A percentile compares a stretch with the other conserved stretches of the same genome.
Conservation (phyloP, 2,888 invertebrate species). For the Erebia aethiops region DNA sequence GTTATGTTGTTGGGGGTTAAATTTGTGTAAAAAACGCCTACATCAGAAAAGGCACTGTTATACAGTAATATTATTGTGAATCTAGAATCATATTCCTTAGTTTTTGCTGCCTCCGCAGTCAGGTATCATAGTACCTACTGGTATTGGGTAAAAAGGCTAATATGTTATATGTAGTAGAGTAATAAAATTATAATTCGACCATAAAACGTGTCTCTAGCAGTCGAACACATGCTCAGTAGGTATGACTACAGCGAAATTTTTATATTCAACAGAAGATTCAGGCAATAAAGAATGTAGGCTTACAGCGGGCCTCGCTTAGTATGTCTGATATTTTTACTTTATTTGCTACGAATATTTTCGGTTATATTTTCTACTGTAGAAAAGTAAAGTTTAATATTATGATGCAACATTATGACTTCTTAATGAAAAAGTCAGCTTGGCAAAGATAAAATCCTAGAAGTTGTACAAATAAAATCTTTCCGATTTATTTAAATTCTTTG, state of each 20-base stretch:
- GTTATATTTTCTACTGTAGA: not conserved
- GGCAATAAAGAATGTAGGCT: slow-evolving; percentile 66
- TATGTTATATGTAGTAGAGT: not conserved
- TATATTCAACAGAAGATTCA: slow-evolving; percentile 43
- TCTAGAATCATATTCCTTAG: not conserved
- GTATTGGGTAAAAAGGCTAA: not conserved
- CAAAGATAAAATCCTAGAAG: too few relatives aligned
- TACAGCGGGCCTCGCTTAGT: slow-evolving; percentile 61
- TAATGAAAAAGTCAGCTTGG: not conserved
- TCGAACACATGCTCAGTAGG: slow-evolving; percentile 15
- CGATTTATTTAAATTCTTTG: too few relatives aligned
- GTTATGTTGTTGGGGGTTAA: not conserved
- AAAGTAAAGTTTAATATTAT: slow-evolving; percentile 1
- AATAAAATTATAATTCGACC: slow-evolving; percentile 22
- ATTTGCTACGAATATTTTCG: slow-evolving; percentile 45
- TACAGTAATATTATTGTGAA: not conserved
- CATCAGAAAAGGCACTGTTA: not conserved
- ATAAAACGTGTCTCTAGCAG: slow-evolving; percentile 22
- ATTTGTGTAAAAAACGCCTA: not conserved
- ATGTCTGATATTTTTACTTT: slow-evolving; percentile 69
- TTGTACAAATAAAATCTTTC: too few relatives aligned
- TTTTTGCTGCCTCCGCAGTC: not conserved
- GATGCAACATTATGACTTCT: not conserved
- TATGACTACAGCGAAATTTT: slow-evolving; percentile 18
- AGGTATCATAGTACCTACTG: too few relatives aligned